These are phyloP conservation scores for Ursus arctos DNA, from an alignment of 2,113 vertebrate genomes.

Conservation along the genomic window DNA sequence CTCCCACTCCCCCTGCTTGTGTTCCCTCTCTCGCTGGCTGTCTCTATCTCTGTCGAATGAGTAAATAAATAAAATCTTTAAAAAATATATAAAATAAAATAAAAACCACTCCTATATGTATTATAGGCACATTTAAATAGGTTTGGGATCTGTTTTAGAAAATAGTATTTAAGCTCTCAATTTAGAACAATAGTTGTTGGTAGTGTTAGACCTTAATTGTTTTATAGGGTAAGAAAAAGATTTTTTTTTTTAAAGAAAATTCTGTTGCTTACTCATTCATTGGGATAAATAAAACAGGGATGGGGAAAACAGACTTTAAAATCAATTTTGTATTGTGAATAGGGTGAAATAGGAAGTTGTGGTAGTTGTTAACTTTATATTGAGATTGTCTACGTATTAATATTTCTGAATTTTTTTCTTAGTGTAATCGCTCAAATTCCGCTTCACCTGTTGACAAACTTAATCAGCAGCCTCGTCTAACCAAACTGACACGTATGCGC, in stretches of 20 bases:
- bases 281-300: neutral
- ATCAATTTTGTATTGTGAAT: neutral
- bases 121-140: neutral
- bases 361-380: neutral
- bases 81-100: too few species aligned
- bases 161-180: neutral
- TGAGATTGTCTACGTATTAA: neutral
- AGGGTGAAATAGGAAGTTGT: neutral
- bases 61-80: too few species aligned
- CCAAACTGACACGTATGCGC: conserved; percentile 88
- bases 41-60: too few species aligned
- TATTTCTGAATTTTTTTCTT: neutral
- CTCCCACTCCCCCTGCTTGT: too few species aligned
- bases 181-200: neutral
- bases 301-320: neutral
- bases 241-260: neutral
- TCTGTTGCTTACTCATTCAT: neutral
- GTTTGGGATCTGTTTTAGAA: neutral
- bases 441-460: conserved; percentile 89
- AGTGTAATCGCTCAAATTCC: conserved; percentile 89
- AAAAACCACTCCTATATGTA: neutral
- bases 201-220: neutral
- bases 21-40: too few species aligned
- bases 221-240: neutral
- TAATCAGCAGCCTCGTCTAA: conserved; percentile 88